Percentiles rank a stretch among this genome's conserved stretches.
Conservation (phyloP, 23 tunicate species). For the Aplidium turbinatum region DNA sequence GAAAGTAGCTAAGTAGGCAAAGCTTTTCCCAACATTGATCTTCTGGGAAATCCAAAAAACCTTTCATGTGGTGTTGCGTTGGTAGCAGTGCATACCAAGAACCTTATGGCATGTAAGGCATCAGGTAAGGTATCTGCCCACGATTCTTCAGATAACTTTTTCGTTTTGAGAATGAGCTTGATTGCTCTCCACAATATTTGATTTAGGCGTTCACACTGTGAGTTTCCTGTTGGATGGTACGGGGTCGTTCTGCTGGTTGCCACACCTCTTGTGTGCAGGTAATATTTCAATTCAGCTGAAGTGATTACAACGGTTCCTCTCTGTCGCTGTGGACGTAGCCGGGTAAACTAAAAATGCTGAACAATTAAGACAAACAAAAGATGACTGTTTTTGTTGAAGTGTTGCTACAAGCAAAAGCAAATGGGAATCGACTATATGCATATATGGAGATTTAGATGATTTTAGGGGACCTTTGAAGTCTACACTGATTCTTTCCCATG, state of each 20-base stretch:
- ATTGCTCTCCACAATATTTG: no score
- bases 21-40: no score
- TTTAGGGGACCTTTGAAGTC: conserved; percentile 14
- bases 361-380: background rate
- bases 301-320: conserved; percentile 11
- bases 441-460: background rate
- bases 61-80: no score
- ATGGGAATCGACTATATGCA: conserved; percentile 9
- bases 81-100: no score
- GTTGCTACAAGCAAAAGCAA: conserved; percentile 16
- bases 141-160: no score
- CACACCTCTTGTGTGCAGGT: conserved; percentile 7
- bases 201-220: no score
- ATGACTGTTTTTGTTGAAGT: background rate
- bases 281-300: conserved; percentile 25
- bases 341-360: conserved; percentile 1
- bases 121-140: no score
- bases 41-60: no score
- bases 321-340: conserved; percentile 22
- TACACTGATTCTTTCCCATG: conserved; percentile 16
- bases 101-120: no score
- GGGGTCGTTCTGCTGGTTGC: conserved; percentile 35
- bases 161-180: no score
- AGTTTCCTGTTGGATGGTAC: no score
- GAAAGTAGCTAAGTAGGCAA: no score